Evolutionary conservation across 2,888 invertebrate species (phyloP), one percentile per base, ranked within the genome.

Genomic region (Spicauda simplicius): DNA sequence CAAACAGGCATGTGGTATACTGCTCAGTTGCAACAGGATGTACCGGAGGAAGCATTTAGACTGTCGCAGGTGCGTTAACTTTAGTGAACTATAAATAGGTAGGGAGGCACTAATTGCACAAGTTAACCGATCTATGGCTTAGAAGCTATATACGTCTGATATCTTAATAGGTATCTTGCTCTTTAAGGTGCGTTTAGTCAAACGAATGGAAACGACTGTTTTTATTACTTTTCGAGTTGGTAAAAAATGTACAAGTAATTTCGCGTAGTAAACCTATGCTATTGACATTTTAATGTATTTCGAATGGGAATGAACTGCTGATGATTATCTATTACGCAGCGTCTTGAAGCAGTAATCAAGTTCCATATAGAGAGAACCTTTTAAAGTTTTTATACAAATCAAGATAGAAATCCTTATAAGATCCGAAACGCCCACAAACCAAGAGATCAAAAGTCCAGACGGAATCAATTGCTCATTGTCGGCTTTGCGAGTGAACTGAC

Each of bases 41-140:
- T 56, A 12, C 12, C 56, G 18, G 16, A 18, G 37, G 56, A 56
- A 56, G 33, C 37, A 19, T 18, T 56, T 56, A 37, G 56, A 11
- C 37, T 37, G 37, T 18, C 56, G 56, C 56, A 56, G 56, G 56
- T 56, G 56, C 37, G 37, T 16, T 56, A 25, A 56, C 56, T 55
- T 30, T 19, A 18, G 18, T 33, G 18, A 7, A 18, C 56, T 56
- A 56, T 37, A 37, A 56, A 37, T 37, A 33, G 56, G 18, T 37
- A 18, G 37, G 18, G 50, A 37, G 18, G 12, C 37, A 37, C n/a
- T 30, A 37, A 37, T 56, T 56, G n/a, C 55, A 33, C 33, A 7
- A 37, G 33, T 54, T 54, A n/a, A n/a, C 16, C 25, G 25, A 48
- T 48, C 14, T 50, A 18, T 50, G 50, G 50, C 18, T 50, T 10